Conservation (phyloP, 2,797 vertebrate genomes). For the Percopsis omiscomaycus region DNA sequence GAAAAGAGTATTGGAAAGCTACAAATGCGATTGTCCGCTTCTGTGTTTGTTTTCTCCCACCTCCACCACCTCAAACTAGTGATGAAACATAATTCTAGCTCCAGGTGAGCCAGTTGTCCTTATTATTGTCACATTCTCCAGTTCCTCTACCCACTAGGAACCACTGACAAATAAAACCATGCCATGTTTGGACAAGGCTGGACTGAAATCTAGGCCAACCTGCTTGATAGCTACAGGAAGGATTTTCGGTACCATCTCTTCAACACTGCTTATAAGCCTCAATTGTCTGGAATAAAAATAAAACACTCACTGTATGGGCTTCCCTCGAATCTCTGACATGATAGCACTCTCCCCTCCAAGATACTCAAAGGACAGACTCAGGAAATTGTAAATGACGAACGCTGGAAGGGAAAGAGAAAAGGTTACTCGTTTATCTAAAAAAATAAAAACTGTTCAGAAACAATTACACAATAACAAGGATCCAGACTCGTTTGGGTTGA, state of each 20-base stretch:
- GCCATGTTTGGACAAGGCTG: neutral
- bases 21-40: too few species aligned
- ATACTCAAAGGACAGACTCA: conserved; percentile 97
- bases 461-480: too few species aligned
- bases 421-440: conserved; percentile 4
- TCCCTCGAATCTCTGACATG: conserved; percentile 96
- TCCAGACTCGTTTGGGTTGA: too few species aligned
- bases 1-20: too few species aligned
- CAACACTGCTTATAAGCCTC: too few species aligned
- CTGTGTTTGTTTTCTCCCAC: too few species aligned
- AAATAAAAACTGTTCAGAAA: too few species aligned
- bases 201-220: neutral
- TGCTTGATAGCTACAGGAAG: neutral
- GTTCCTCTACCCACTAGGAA: conserved; percentile 5
- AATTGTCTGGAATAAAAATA: neutral
- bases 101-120: too few species aligned
- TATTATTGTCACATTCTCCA: conserved; percentile 15
- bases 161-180: neutral
- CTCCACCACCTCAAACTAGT: too few species aligned
- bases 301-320: conserved; percentile 85
- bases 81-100: too few species aligned
- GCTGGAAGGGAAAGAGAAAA: conserved; percentile 74
- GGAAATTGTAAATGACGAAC: conserved; percentile 97
- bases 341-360: conserved; percentile 95
- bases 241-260: neutral